Evolutionary conservation across 2,113 vertebrate species (phyloP).

Genomic region (Camelus dromedarius): DNA sequence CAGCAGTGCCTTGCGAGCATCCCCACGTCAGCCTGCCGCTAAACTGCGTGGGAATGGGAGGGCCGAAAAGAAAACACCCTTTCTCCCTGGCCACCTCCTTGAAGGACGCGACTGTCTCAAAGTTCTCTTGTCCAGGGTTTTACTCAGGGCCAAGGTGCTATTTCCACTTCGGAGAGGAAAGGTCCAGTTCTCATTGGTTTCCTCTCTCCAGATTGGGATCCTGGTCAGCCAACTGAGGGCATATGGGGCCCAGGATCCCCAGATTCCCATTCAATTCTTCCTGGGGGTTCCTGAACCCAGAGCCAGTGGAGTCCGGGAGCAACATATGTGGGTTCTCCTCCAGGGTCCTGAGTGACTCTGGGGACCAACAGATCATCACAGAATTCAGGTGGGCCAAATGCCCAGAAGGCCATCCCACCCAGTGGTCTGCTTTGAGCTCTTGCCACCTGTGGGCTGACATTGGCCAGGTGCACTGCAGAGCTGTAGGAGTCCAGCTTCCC

Average conservation of each 20-base stretch:
- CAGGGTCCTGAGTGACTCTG: neutral
- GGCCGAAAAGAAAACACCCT: neutral
- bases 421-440: neutral
- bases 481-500: neutral
- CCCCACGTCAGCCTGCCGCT: neutral
- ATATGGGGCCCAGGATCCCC: neutral
- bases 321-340: neutral
- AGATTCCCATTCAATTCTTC: neutral
- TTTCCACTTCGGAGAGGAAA: neutral
- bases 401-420: neutral
- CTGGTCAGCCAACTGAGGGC: neutral
- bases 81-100: neutral
- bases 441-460: neutral
- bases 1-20: slow-evolving; percentile 64
- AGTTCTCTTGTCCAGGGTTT: neutral
- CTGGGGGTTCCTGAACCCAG: neutral
- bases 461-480: neutral
- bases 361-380: neutral
- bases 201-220: neutral
- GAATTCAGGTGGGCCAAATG: neutral
- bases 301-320: neutral
- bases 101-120: neutral
- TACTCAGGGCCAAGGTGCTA: neutral
- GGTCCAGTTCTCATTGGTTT: neutral
- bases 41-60: neutral